phyloP scores from a whole-genome alignment of 2,888 invertebrate genomes.

The Stramonita haemastoma region DNA sequence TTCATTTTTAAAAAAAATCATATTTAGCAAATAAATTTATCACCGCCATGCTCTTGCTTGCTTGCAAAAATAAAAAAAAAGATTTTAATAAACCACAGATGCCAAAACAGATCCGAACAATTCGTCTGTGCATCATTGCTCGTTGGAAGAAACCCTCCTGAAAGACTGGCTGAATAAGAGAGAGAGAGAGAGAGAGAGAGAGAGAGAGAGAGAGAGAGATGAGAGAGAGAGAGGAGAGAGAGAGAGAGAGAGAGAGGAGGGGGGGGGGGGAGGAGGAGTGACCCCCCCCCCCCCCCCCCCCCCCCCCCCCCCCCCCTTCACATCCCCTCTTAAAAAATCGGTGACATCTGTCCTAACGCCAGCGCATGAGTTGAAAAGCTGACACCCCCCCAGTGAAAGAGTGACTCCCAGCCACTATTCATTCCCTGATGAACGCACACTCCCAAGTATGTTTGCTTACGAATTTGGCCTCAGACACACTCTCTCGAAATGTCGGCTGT shows the following conservation, averaged over 20 bases:
- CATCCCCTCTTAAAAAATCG: neutral
- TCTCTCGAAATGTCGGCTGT: neutral
- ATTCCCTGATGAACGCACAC: conserved; percentile 18
- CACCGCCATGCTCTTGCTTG: no score
- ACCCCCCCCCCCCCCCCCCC: no score
- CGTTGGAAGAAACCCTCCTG: no score
- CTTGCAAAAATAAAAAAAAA: no score
- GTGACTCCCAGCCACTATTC: neutral
- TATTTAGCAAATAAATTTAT: no score
- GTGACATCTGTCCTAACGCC: neutral
- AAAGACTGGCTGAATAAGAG: no score
- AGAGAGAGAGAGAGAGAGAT: neutral
- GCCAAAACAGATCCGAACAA: no score
- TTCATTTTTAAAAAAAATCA: no score
- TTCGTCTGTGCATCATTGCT: no score
- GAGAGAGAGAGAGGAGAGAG: neutral
- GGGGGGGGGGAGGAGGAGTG: neutral
- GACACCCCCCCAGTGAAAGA: neutral
- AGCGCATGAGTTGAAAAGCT: neutral
- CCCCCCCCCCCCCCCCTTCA: no score
- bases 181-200: neutral
- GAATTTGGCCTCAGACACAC: neutral
- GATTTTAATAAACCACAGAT: no score
- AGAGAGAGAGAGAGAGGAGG: conserved; percentile 19
- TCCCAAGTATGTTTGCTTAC: conserved; percentile 30